Conservation (phyloP, 37 sponge, comb jelly and placozoan species). For the Aplysina aerophoba region DNA sequence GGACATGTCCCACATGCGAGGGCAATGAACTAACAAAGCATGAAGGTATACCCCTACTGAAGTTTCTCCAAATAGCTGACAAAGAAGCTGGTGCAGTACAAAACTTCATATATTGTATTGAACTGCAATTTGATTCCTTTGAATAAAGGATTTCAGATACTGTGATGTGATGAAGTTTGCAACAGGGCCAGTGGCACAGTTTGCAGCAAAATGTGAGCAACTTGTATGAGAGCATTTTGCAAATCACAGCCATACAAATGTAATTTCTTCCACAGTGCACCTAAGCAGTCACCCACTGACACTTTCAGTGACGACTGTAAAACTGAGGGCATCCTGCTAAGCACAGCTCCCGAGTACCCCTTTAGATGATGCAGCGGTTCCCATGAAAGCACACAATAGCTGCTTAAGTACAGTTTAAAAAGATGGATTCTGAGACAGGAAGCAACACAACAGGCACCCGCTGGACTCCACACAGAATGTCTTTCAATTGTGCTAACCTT, state of each 20-base stretch:
- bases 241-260: slow-evolving; percentile 2
- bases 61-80: background rate
- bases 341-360: slow-evolving; percentile 15
- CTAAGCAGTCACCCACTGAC: background rate
- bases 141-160: background rate
- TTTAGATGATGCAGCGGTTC: slow-evolving; percentile 49
- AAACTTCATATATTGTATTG: background rate
- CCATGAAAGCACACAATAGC: slow-evolving; percentile 21
- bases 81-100: background rate
- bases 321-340: background rate
- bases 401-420: background rate
- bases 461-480: background rate
- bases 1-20: too few relatives aligned
- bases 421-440: background rate
- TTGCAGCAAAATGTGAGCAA: background rate
- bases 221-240: background rate
- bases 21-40: background rate
- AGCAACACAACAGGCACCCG: slow-evolving; percentile 7
- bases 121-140: background rate
- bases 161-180: background rate
- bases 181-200: background rate
- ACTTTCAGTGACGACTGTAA: background rate
- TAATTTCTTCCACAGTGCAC: background rate
- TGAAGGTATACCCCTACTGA: background rate
- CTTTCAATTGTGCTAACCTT: background rate